Evolutionary conservation across 2,113 vertebrate species (phyloP), one percentile per base, ranked within the genome.

Genomic region (Rhynchomys soricoides): DNA sequence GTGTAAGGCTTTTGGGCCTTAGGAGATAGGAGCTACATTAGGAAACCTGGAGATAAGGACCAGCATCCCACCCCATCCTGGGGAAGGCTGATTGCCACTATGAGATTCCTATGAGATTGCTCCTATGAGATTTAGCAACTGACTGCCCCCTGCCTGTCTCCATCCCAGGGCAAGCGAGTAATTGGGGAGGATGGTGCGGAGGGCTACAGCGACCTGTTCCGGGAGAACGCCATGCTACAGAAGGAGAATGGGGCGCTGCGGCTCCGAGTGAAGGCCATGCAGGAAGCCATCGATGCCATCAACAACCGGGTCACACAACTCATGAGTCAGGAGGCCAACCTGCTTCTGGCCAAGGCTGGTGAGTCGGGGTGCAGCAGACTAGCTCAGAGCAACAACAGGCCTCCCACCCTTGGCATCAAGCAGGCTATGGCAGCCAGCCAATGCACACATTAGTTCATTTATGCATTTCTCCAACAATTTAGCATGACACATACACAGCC

Each of bases 261-360:
- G 15, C 99, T 99, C 98, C 97, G 99, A 12, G 99, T 99, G 12
- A 99, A 99, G 97, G 99, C 99, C 98, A 99, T 99, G 99, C 99
- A 99, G 97, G 99, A 99, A 97, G 99, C 99, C 97, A 99, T 99
- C 0, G 99, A 99, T 4, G 99, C 99, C 88, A 99, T 99, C 96
- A 99, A 99, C 98, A 98, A 95, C 82, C 98, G 99, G 0, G 99
- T 99, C 95, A 99, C 99, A 3, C 99, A 99, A 4, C 98, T 99
- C 95, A 99, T 99, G 98, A 99, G 99, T 98, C 99, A 99, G 86
- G 99, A 99, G 98, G 99, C 99, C 98, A 99, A 98, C 96, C 83
- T 99, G 78, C 99, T 99, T 95, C 98, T 99, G 97, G 98, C 99
- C 96, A 99, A 99, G 96, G 99, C 99, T 86, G 99, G 99, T 99